Evolutionary conservation across 2,797 vertebrate genomes (phyloP).

Genomic region (Gymnoscopelus braueri): DNA sequence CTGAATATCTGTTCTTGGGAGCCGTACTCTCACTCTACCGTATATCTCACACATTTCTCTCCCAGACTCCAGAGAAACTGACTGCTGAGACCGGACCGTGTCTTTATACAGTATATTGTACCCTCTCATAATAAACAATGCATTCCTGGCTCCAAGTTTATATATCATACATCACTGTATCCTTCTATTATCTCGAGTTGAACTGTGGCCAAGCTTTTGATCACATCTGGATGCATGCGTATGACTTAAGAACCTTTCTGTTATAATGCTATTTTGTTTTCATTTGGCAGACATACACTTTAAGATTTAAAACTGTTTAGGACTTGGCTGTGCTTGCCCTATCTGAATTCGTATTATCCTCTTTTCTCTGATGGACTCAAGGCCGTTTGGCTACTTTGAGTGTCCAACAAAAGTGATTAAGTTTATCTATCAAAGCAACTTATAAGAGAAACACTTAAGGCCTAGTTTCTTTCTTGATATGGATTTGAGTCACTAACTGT

Average conservation of each 20-base stretch:
- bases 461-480: constrained; percentile 54
- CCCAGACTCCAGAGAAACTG: no score
- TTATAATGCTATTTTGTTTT: constrained; percentile 62
- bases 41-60: no score
- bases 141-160: no score
- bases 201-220: constrained; percentile 36
- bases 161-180: constrained; percentile 1
- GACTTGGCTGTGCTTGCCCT: constrained; percentile 46
- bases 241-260: constrained; percentile 63
- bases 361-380: constrained; percentile 54
- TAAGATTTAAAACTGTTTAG: constrained; percentile 60
- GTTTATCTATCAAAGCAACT: constrained; percentile 37
- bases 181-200: constrained; percentile 26
- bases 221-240: constrained; percentile 34
- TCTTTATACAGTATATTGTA: no score
- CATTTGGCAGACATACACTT: constrained; percentile 55
- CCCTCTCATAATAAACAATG: no score
- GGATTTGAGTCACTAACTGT: constrained; percentile 31
- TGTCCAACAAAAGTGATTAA: constrained; percentile 57
- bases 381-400: constrained; percentile 44
- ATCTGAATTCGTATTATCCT: constrained; percentile 58
- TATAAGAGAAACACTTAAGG: constrained; percentile 37
- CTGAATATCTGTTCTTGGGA: no score
- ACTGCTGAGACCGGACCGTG: no score
- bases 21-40: no score